These are phyloP conservation scores for Pelecanoides urinatrix DNA, from an alignment of 2,113 vertebrate species.

Conservation along the genomic window DNA sequence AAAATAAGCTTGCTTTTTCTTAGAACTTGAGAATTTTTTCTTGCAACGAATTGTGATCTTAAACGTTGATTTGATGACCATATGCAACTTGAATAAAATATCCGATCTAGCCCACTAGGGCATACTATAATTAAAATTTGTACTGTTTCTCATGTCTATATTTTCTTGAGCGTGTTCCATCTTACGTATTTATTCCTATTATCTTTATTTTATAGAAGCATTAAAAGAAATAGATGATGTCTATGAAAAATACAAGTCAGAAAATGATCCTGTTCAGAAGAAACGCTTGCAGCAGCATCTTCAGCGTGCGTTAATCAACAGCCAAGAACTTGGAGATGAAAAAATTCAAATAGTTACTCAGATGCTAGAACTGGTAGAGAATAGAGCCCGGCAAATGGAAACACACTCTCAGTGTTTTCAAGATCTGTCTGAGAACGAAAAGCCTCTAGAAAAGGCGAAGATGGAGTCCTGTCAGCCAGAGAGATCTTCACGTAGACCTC, in stretches of 20 bases:
- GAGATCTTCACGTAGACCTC: conserved; percentile 87
- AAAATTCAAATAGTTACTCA: conserved; percentile 98
- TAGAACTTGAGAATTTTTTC: not conserved
- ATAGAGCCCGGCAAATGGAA: conserved; percentile 94
- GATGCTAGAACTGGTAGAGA: conserved; percentile 95
- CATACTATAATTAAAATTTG: not conserved
- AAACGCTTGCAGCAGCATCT: conserved; percentile 93
- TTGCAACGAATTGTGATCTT: not conserved
- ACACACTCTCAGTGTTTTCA: conserved; percentile 89
- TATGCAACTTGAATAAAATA: not conserved
- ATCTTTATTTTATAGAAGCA: conserved; percentile 81
- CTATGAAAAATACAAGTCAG: conserved; percentile 91
- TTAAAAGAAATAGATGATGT: conserved; percentile 96
- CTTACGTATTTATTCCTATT: not conserved
- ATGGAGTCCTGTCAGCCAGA: conserved; percentile 76
- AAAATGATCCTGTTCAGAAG: conserved; percentile 87
- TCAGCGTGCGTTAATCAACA: conserved; percentile 92
- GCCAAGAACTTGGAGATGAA: conserved; percentile 95
- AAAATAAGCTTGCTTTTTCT: not conserved
- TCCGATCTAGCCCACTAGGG: not conserved
- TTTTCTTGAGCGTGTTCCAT: not conserved
- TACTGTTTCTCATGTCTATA: not conserved
- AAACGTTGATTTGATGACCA: not conserved
- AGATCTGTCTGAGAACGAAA: conserved; percentile 83
- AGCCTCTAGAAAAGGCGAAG: conserved; percentile 76